Percentiles rank a stretch among this genome's conserved stretches.
Conservation (phyloP, 2,113 vertebrate genomes). For the Amphiprion ocellaris region DNA sequence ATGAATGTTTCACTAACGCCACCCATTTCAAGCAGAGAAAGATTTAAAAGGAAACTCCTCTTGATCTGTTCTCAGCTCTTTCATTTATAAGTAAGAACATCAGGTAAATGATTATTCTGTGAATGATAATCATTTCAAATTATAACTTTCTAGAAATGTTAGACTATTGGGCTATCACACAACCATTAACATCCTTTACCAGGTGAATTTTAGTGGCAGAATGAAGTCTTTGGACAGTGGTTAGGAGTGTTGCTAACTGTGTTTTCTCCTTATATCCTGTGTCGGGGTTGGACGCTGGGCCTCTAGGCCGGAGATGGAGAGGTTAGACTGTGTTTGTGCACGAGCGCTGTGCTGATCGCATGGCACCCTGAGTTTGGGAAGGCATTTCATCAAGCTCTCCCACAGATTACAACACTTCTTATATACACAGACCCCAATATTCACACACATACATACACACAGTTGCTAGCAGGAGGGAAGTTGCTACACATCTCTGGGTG, state of each 20-base stretch:
- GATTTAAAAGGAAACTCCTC: neutral
- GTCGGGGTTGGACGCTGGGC: constrained; percentile 82
- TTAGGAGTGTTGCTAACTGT: constrained; percentile 78
- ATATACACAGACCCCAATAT: constrained; percentile 51
- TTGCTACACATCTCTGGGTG: neutral
- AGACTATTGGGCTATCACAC: neutral
- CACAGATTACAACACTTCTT: constrained; percentile 42
- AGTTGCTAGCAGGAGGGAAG: neutral
- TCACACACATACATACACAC: constrained; percentile 38
- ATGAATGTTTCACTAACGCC: constrained; percentile 71
- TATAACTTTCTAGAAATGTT: neutral
- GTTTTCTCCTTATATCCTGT: constrained; percentile 84
- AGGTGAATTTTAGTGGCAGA: constrained; percentile 40
- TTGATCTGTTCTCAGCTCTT: constrained; percentile 15
- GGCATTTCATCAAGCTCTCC: constrained; percentile 81
- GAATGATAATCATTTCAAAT: neutral
- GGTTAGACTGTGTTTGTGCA: constrained; percentile 88
- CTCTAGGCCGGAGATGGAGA: constrained; percentile 87
- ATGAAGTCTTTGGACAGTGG: constrained; percentile 28
- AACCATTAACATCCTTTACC: constrained; percentile 29
- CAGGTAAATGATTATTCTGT: constrained; percentile 1
- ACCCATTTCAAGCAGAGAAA: constrained; percentile 50
- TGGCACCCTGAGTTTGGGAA: constrained; percentile 78
- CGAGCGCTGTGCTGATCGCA: constrained; percentile 87
- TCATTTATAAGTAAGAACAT: constrained; percentile 4